Evolutionary conservation across 2,113 vertebrate species (phyloP), one percentile per base, ranked within the genome.

Genomic region (Anguilla rostrata): DNA sequence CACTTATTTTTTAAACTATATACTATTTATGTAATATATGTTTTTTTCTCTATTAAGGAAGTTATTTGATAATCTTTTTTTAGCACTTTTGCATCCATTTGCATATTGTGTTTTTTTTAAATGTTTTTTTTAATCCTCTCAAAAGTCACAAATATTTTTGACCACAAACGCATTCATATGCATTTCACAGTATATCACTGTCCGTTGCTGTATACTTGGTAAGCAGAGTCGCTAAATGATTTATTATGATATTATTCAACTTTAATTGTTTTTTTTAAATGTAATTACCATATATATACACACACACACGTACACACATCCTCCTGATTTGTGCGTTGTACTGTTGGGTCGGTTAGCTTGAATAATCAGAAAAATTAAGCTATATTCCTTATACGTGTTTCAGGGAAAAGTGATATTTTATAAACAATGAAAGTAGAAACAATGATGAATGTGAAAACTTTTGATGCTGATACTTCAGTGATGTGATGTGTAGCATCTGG

Each of bases 81-180:
- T 87, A 87, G 94, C 95, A 95, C 94, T 95, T 94, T 95, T 95
- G 94, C 95, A 95, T 94, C 93, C 93, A 86, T 94, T 92, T 93
- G 39, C 20, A 60, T 94, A 91, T 88, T 88, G 94, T 92, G 94
- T 92, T 91, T 90, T 90, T 94, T 96, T 34, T 34, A 34, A 34
- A 34, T 34, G 34, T 94, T 92, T 91, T 66, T 66, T 66, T 75
- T 53, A 78, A 63, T 53, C 26, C 15, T 39, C 49, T 43, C 41
- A 43, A 81, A 53, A 79, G 84, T 43, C 40, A 75, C 41, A 82
- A 82, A 75, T 87, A 39, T 56, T 84, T 84, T 43, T 26, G 41
- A 56, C 40, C 22, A 53, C 57, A 41, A 78, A 75, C 82, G 34
- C 56, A 57, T 29, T 43, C 26, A 34, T 57, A 40, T 63, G 81